Evolutionary conservation across 2,888 invertebrate genomes (phyloP).

Genomic region (Trissonchulus sp.): DNA sequence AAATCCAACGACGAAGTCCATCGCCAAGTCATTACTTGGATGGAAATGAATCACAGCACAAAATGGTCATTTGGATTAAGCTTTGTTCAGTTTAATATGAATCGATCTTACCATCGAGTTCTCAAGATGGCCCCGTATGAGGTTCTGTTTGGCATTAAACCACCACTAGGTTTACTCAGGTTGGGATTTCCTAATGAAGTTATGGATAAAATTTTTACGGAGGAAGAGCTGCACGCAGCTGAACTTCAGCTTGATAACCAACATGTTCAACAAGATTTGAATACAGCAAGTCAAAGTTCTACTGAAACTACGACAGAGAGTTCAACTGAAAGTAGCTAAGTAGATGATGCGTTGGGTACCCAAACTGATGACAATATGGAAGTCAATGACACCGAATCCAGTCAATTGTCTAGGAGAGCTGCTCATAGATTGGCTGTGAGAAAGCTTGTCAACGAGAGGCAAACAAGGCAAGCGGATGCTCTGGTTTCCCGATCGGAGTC

Average conservation of each 20-base stretch:
- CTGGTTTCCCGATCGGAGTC: neutral
- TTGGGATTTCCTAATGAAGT: neutral
- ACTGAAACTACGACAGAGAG: no score
- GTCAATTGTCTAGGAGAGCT: no score
- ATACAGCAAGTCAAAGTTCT: no score
- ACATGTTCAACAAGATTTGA: no score
- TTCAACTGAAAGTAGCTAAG: no score
- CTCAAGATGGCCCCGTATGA: neutral
- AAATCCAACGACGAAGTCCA: neutral
- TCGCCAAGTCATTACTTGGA: slow-evolving; percentile 29
- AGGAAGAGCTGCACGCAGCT: neutral
- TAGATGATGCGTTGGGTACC: no score
- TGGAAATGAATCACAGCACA: slow-evolving; percentile 4
- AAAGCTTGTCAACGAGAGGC: neutral
- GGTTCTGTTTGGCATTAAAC: neutral
- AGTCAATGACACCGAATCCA: no score
- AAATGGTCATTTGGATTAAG: neutral
- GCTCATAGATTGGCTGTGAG: no score
- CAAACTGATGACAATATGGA: no score
- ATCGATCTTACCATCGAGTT: neutral
- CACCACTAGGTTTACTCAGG: neutral
- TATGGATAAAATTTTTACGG: neutral
- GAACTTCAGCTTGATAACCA: neutral
- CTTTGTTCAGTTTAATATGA: neutral
- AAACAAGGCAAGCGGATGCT: neutral